Base-by-base conservation (phyloP, 2,888 invertebrate species). In the Sphaeridia pumilis region DNA sequence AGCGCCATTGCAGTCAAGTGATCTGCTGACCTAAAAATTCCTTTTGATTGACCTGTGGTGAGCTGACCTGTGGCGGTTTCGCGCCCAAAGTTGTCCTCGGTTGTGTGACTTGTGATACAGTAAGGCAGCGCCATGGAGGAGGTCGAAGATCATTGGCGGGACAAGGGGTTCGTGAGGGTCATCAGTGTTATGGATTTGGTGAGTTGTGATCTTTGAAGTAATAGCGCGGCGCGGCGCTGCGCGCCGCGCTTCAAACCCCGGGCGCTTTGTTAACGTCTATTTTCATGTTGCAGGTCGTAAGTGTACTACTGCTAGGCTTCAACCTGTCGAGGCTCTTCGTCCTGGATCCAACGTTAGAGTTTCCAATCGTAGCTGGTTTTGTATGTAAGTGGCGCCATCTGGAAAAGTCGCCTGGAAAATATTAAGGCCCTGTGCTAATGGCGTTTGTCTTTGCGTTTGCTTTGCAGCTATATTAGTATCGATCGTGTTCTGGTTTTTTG, bases 101-200 rank as follows among this genome's bases (percentile, higher is more conserved):
- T n/a, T n/a, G n/a, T n/a, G n/a, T n/a, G n/a, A n/a, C n/a, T n/a
- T n/a, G n/a, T n/a, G n/a, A n/a, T n/a, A n/a, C n/a, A n/a, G n/a
- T n/a, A n/a, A n/a, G n/a, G n/a, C n/a, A n/a, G n/a, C n/a, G n/a
- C 24, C 47, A 35, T 24, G 17, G 46, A 46, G 52, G 52, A 52
- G 31, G 46, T 45, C 12, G 52, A 52, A 26, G 45, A 45, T 38
- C 46, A 52, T 46, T 52, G 52, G 52, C 36, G 52, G 38, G 52
- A 52, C 41, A 52, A 52, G 35, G 52, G 46, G 22, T 52, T 52
- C 41, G 52, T 52, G 17, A 45, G 35, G 24, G 35, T 35, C 28
- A 46, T 52, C 10, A 26, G 38, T 20, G 31, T 52, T 2, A 20
- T 52, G 21, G 52, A 52, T 38, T 46, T 26, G 28, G 52, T 52